Conservation (phyloP, 2,888 invertebrate species). For the Orthonychiurus folsomi region DNA sequence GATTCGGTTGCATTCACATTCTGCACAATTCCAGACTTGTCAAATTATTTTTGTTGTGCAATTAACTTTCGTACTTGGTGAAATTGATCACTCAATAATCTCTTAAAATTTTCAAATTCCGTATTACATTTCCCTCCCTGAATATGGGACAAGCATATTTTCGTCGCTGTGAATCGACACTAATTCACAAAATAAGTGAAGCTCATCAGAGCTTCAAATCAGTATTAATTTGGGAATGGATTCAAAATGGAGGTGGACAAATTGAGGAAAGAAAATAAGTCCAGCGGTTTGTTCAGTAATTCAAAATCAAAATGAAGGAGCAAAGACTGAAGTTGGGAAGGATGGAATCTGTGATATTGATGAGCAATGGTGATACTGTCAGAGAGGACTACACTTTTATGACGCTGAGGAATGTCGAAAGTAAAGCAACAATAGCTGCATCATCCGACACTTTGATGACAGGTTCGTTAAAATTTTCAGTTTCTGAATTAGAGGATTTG, state of each 20-base stretch:
- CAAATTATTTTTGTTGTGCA: neutral
- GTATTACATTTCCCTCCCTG: too few relatives aligned
- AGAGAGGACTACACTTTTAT: too few relatives aligned
- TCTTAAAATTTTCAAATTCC: too few relatives aligned
- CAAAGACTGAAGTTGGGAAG: slow-evolving; percentile 1
- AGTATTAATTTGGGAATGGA: neutral
- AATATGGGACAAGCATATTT: too few relatives aligned
- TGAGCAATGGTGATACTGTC: neutral
- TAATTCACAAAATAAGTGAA: too few relatives aligned
- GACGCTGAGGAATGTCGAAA: neutral
- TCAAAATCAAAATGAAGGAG: neutral
- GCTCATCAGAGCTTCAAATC: neutral
- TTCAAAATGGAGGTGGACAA: neutral
- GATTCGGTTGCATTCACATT: neutral
- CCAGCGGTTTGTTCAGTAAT: too few relatives aligned
- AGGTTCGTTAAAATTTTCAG: neutral
- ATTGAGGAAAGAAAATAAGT: too few relatives aligned
- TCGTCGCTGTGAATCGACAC: too few relatives aligned
- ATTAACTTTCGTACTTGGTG: too few relatives aligned
- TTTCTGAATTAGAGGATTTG: too few relatives aligned
- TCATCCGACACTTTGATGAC: too few relatives aligned
- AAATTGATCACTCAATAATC: too few relatives aligned
- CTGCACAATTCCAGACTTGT: neutral
- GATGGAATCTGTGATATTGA: neutral
- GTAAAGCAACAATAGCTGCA: neutral